phyloP scores from a whole-genome alignment of 2,888 invertebrate species.

The Cantharis rufa region DNA sequence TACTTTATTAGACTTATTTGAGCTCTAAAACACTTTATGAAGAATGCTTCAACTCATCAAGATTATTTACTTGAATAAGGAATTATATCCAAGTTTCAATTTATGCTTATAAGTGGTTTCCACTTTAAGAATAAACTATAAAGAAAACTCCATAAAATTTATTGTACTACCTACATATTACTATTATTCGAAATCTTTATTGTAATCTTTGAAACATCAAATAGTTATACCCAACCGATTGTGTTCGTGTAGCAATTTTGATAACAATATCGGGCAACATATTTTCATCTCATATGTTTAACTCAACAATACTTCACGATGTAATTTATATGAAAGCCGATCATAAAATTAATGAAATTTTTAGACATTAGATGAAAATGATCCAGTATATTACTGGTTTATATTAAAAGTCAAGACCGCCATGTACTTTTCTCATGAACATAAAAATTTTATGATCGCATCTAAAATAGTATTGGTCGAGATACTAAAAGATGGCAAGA shows the following conservation, averaged over 20 bases:
- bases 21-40: too few species aligned
- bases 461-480: conserved; percentile 27
- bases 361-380: conserved; percentile 25
- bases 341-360: conserved; percentile 29
- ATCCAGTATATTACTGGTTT: conserved; percentile 27
- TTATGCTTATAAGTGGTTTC: neutral
- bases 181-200: neutral
- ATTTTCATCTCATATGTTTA: neutral
- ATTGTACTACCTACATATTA: neutral
- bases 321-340: conserved; percentile 26
- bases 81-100: neutral
- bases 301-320: conserved; percentile 7
- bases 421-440: conserved; percentile 30
- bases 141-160: neutral
- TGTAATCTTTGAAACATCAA: neutral
- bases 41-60: too few species aligned
- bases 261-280: neutral
- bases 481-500: conserved; percentile 14
- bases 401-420: conserved; percentile 31
- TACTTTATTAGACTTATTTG: too few species aligned
- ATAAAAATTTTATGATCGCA: conserved; percentile 28
- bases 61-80: neutral
- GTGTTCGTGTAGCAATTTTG: neutral
- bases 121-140: neutral
- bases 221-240: neutral